Evolutionary conservation across 2,888 invertebrate genomes (phyloP).

Genomic region (Pammene fasciana): DNA sequence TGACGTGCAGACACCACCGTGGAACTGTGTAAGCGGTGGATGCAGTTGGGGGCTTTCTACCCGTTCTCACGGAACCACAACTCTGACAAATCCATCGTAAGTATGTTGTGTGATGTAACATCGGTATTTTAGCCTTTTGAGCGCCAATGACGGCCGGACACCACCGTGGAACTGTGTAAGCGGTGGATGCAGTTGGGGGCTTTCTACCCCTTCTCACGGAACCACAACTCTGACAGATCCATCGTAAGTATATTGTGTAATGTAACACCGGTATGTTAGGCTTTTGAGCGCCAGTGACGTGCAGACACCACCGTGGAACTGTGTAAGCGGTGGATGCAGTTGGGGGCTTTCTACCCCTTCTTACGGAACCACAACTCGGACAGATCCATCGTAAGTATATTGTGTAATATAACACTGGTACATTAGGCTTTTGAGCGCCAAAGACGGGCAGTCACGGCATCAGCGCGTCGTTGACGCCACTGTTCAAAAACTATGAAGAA

Average conservation of each 20-base stretch:
- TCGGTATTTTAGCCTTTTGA: background rate
- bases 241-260: conserved; percentile 74
- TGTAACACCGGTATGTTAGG: background rate
- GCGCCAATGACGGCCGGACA: conserved; percentile 67
- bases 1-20: conserved; percentile 83
- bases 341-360: too few relatives aligned
- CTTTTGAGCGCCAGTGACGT: too few relatives aligned
- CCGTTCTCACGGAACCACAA: conserved; percentile 94
- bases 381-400: too few relatives aligned
- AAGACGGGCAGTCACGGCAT: conserved; percentile 90
- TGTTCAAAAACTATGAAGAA: too few relatives aligned
- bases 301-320: too few relatives aligned
- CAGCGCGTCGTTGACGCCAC: too few relatives aligned
- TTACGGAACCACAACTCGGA: too few relatives aligned
- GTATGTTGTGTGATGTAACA: conserved; percentile 47
- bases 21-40: conserved; percentile 91
- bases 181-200: conserved; percentile 95
- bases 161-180: conserved; percentile 88
- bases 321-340: too few relatives aligned
- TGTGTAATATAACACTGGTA: too few relatives aligned
- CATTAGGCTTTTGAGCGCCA: conserved; percentile 91
- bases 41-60: conserved; percentile 94
- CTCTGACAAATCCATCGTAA: conserved; percentile 85
- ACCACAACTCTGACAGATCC: conserved; percentile 89
- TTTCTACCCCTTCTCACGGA: conserved; percentile 93